These are phyloP conservation scores for Buathra laborator DNA, from an alignment of 2,888 invertebrate genomes.

Conservation along the genomic window DNA sequence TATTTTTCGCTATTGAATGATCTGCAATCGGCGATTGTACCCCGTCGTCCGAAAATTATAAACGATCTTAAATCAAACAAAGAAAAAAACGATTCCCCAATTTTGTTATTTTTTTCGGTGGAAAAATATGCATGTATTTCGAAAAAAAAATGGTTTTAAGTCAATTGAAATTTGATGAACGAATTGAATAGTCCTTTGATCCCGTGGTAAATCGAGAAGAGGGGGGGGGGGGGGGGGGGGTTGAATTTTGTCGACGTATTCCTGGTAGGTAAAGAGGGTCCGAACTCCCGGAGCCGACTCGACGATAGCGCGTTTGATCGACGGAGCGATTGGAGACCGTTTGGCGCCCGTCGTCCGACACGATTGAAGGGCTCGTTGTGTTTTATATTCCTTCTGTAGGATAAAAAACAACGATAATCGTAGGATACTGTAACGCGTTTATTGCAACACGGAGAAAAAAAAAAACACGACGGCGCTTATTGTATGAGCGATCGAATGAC, in stretches of 20 bases:
- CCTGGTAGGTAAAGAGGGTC: not conserved
- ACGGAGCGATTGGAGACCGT: not conserved
- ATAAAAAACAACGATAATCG: not conserved
- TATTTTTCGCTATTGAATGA: not conserved
- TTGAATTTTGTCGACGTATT: not conserved
- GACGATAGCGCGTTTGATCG: not conserved
- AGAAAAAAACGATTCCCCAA: not conserved
- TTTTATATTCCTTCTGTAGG: constrained; percentile 3
- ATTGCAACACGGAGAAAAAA: not conserved
- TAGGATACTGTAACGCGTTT: not conserved
- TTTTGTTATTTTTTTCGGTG: not conserved
- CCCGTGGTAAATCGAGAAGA: not conserved
- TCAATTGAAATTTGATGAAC: not conserved
- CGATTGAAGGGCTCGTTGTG: not conserved
- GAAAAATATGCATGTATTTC: not conserved
- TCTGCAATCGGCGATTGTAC: not conserved
- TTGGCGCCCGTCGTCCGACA: not conserved
- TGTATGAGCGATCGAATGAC: constrained; percentile 27
- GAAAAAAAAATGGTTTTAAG: not conserved
- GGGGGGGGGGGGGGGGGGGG: not conserved
- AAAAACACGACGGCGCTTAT: not conserved
- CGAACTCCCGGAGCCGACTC: not conserved
- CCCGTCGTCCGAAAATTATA: too few relatives aligned
- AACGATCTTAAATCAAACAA: too few relatives aligned
- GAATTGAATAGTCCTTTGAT: not conserved